These are phyloP conservation scores for Drosophila mauritiana DNA, from an alignment of 1,140 invertebrate species.

Conservation along the genomic window DNA sequence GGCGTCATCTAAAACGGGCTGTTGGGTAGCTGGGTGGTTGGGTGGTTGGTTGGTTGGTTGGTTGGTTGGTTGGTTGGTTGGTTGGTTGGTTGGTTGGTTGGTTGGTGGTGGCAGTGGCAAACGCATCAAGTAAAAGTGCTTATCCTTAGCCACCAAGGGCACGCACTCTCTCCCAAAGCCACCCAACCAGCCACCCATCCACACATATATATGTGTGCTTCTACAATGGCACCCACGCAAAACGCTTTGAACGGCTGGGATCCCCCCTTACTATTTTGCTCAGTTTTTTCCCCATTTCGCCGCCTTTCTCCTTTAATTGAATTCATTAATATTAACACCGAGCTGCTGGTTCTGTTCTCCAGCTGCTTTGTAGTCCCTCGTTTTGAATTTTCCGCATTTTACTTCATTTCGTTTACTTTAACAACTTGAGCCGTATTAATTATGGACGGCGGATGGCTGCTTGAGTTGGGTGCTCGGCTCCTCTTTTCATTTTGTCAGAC, in stretches of 20 bases:
- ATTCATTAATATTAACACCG: conserved; percentile 60
- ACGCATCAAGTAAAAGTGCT: conserved; percentile 60
- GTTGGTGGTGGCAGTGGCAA: neutral
- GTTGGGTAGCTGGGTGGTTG: conserved; percentile 8
- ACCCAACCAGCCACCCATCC: conserved; percentile 4
- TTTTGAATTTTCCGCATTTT: conserved; percentile 32
- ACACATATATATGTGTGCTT: neutral
- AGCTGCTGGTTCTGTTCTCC: conserved; percentile 8
- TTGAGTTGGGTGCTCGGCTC: conserved; percentile 25
- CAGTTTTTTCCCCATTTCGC: conserved; percentile 13
- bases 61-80: neutral
- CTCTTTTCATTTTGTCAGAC: conserved; percentile 14
- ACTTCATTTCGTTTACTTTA: conserved; percentile 32
- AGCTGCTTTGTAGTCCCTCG: conserved; percentile 3
- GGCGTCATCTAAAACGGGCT: conserved; percentile 36
- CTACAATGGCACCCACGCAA: conserved; percentile 21
- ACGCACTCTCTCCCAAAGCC: conserved; percentile 31
- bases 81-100: neutral
- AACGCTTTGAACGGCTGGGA: conserved; percentile 9
- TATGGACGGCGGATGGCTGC: conserved; percentile 13
- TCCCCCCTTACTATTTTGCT: conserved; percentile 2
- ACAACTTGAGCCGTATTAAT: conserved; percentile 34
- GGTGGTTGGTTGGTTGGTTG: no score
- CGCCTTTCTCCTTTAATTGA: conserved; percentile 42
- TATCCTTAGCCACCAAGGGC: conserved; percentile 61